These are phyloP conservation scores for Esperia sulphurella DNA, from an alignment of 2,888 invertebrate genomes.

Conservation along the genomic window DNA sequence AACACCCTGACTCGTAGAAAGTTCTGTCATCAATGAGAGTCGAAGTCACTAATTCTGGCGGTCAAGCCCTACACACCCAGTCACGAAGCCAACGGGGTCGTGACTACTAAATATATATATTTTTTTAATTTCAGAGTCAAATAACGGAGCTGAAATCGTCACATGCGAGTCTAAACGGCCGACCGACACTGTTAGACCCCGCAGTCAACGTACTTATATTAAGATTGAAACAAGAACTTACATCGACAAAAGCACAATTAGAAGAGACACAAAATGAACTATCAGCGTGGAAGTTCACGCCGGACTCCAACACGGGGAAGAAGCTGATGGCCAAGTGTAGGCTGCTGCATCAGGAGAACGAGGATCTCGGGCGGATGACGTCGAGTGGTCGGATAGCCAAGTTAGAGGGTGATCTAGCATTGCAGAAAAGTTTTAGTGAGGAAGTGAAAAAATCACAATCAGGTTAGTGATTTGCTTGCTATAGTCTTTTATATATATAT, in stretches of 20 bases:
- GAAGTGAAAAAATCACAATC: conserved; percentile 98
- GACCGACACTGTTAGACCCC: conserved; percentile 89
- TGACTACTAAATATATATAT: neutral
- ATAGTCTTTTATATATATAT: too few species aligned
- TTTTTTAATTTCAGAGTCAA: conserved; percentile 85
- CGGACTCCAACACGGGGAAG: conserved; percentile 99
- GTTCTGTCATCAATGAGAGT: too few species aligned
- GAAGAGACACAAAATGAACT: conserved; percentile 99
- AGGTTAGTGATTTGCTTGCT: conserved; percentile 76
- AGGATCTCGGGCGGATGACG: conserved; percentile 97
- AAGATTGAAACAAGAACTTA: conserved; percentile 93
- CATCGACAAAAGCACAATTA: conserved; percentile 91
- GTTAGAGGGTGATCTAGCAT: conserved; percentile 95
- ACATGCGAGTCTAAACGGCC: conserved; percentile 90
- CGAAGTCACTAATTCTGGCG: too few species aligned
- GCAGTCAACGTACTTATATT: conserved; percentile 96
- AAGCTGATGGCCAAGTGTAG: conserved; percentile 98
- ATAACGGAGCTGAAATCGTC: conserved; percentile 95
- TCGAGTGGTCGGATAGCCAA: conserved; percentile 96
- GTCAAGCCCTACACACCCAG: too few species aligned
- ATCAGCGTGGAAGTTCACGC: conserved; percentile 99
- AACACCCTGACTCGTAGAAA: too few species aligned
- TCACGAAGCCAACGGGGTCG: neutral
- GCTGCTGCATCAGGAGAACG: conserved; percentile 96
- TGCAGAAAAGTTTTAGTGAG: conserved; percentile 96